These are phyloP conservation scores for Empis stercorea DNA, from an alignment of 2,888 invertebrate species.

Conservation along the genomic window DNA sequence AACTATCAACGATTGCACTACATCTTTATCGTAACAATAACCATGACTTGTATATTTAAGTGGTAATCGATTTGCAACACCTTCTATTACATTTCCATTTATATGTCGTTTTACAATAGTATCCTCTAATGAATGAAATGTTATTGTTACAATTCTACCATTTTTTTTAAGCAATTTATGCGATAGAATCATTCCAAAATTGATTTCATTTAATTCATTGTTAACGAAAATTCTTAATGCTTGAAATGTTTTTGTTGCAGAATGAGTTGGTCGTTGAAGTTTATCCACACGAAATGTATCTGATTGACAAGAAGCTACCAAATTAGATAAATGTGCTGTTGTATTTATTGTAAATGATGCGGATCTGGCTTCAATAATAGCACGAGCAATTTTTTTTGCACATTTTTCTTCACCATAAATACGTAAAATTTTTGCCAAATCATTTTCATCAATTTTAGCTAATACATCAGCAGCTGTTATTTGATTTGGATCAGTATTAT, in stretches of 20 bases:
- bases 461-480: conserved; percentile 82
- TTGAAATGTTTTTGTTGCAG: conserved; percentile 85
- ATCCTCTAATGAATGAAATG: conserved; percentile 91
- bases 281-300: conserved; percentile 52
- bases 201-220: conserved; percentile 89
- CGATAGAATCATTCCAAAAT: conserved; percentile 72
- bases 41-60: conserved; percentile 56
- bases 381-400: conserved; percentile 74
- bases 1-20: conserved; percentile 47
- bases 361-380: conserved; percentile 71
- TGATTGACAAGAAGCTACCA: conserved; percentile 49
- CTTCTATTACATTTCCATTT: conserved; percentile 59
- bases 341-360: conserved; percentile 63
- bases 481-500: conserved; percentile 54
- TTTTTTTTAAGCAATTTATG: conserved; percentile 61
- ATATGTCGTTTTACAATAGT: conserved; percentile 85
- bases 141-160: conserved; percentile 68
- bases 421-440: conserved; percentile 73
- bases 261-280: conserved; percentile 60
- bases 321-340: conserved; percentile 66
- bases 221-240: conserved; percentile 92
- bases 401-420: conserved; percentile 84
- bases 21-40: conserved; percentile 44
- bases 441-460: conserved; percentile 61
- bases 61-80: conserved; percentile 55